These are phyloP conservation scores for Schizopygopsis malacanthus DNA, from an alignment of 2,797 vertebrate genomes.

Conservation along the genomic window DNA sequence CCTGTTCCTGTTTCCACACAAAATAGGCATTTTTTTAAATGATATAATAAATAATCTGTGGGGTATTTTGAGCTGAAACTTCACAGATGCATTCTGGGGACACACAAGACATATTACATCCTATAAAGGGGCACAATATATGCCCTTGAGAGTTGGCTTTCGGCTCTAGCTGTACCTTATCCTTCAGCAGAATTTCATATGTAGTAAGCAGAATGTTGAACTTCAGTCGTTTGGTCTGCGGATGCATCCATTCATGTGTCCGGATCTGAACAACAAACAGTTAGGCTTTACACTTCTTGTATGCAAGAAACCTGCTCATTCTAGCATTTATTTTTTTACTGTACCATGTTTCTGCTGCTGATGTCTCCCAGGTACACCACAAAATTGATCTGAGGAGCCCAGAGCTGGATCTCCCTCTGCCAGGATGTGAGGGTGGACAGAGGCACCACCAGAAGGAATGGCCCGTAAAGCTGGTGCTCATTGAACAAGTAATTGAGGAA, in stretches of 20 bases:
- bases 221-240: slow-evolving; percentile 92
- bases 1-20: not conserved
- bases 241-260: slow-evolving; percentile 98
- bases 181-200: slow-evolving; percentile 97
- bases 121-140: not conserved
- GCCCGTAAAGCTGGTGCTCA: slow-evolving; percentile 93
- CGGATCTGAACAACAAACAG: slow-evolving; percentile 82
- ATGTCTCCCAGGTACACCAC: slow-evolving; percentile 98
- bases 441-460: slow-evolving; percentile 93
- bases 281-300: not conserved
- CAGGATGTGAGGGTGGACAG: slow-evolving; percentile 95
- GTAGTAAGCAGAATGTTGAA: slow-evolving; percentile 97
- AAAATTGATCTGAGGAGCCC: slow-evolving; percentile 95
- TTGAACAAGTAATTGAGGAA: slow-evolving; percentile 94
- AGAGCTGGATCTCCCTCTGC: slow-evolving; percentile 95
- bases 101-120: not conserved
- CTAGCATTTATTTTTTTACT: slow-evolving; percentile 50
- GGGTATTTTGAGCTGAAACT: not conserved
- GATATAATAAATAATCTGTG: not conserved
- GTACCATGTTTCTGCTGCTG: slow-evolving; percentile 96
- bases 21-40: not conserved
- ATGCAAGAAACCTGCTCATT: not conserved
- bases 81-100: not conserved
- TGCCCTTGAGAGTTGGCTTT: not conserved
- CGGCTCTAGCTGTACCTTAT: slow-evolving; percentile 83